Evolutionary conservation across 1,140 invertebrate species (phyloP).

Genomic region (Caerostris extrusa): DNA sequence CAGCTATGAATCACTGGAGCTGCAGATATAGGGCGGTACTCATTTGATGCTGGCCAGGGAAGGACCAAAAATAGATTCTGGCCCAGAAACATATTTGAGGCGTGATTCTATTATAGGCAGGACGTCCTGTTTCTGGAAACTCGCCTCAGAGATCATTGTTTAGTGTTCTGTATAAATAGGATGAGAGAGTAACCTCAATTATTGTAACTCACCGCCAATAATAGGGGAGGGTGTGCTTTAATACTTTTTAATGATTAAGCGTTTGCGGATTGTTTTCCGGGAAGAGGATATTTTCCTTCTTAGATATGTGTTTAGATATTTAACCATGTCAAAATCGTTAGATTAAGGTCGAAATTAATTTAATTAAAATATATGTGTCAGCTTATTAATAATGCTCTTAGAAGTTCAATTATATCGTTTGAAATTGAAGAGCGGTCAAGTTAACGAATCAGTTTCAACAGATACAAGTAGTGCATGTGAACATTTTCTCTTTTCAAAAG

Average conservation of each 20-base stretch:
- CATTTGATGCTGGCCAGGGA: constrained; percentile 31
- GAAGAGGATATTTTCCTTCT: neutral
- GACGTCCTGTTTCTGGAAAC: constrained; percentile 56
- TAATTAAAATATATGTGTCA: too few species aligned
- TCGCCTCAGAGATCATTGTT: constrained; percentile 21
- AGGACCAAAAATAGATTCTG: constrained; percentile 50
- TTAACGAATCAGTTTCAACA: too few species aligned
- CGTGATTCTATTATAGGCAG: constrained; percentile 53
- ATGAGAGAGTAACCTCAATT: constrained; percentile 40
- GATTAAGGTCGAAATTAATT: too few species aligned
- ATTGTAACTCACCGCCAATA: neutral
- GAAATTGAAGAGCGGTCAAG: too few species aligned
- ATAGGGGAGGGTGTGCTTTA: neutral
- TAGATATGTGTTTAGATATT: neutral
- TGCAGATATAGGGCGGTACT: constrained; percentile 50
- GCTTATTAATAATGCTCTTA: too few species aligned
- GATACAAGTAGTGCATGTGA: too few species aligned
- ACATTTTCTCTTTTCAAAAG: too few species aligned
- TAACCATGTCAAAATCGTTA: too few species aligned
- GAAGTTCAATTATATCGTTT: too few species aligned
- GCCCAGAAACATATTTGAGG: constrained; percentile 57
- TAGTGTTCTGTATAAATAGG: neutral
- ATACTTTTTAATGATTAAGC: neutral
- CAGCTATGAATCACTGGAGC: constrained; percentile 63
- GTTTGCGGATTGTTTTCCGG: neutral